A percentile compares a stretch with the other conserved stretches of the same genome.
Evolutionary conservation across 2,113 vertebrate genomes (phyloP).

Genomic region (Myotis brandtii): DNA sequence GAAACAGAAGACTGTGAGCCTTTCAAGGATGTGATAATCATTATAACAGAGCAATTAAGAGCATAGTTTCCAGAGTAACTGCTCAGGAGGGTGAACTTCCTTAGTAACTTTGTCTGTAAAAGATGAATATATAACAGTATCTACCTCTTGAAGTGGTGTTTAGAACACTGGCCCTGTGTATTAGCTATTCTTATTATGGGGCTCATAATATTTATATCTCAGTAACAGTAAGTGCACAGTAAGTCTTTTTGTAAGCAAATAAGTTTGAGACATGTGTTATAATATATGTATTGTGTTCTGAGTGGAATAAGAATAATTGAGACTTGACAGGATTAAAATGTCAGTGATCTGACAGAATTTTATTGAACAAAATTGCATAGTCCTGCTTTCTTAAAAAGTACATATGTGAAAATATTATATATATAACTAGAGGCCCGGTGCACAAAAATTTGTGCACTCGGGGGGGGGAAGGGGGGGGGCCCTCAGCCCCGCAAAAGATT

Average conservation of each 20-base stretch:
- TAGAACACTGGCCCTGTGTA: neutral
- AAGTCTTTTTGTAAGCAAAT: neutral
- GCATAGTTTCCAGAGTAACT: neutral
- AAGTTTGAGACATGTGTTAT: neutral
- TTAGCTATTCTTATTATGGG: neutral
- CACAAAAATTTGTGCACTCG: no score
- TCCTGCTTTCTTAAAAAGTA: neutral
- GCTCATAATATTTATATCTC: neutral
- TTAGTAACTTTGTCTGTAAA: neutral
- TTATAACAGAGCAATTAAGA: neutral
- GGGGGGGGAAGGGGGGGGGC: no score
- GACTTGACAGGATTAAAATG: neutral
- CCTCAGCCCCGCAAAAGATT: no score
- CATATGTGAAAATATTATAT: neutral
- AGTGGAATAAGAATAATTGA: neutral
- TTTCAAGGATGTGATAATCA: neutral
- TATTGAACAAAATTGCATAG: neutral
- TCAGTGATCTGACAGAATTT: neutral
- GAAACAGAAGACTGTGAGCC: neutral
- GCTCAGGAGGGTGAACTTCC: neutral
- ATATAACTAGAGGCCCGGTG: no score
- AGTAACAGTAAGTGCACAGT: neutral
- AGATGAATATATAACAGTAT: neutral
- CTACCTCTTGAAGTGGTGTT: neutral
- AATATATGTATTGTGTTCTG: neutral